phyloP scores from a whole-genome alignment of 2,888 invertebrate species.

The Diadegma fenestrale region DNA sequence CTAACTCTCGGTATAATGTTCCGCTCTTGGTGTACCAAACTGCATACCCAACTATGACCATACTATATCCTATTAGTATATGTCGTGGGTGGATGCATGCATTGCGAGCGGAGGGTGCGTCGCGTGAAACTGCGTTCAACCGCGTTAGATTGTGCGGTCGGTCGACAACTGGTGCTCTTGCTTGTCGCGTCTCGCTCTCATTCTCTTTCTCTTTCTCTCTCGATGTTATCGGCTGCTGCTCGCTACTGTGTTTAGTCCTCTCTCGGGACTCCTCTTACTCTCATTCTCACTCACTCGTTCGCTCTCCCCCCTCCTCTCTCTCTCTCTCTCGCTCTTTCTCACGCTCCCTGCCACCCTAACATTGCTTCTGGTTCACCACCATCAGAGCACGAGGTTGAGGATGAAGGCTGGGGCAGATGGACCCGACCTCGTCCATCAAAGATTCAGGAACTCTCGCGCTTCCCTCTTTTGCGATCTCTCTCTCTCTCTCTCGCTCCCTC shows the following conservation, averaged over 20 bases:
- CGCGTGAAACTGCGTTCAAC: slow-evolving; percentile 68
- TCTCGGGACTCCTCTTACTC: slow-evolving; percentile 62
- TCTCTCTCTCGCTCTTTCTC: slow-evolving; percentile 64
- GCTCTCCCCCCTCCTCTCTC: slow-evolving; percentile 40
- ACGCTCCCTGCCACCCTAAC: slow-evolving; percentile 64
- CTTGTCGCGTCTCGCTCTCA: slow-evolving; percentile 23
- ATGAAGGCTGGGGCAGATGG: slow-evolving; percentile 60
- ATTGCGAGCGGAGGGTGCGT: slow-evolving; percentile 46
- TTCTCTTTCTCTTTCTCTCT: slow-evolving; percentile 8
- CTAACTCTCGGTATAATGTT: slow-evolving; percentile 51
- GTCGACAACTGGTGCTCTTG: slow-evolving; percentile 67
- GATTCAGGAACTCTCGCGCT: slow-evolving; percentile 82
- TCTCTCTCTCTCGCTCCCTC: slow-evolving; percentile 47
- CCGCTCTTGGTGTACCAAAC: slow-evolving; percentile 39
- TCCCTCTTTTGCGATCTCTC: slow-evolving; percentile 75
- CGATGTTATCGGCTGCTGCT: slow-evolving; percentile 34
- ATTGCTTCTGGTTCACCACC: slow-evolving; percentile 66
- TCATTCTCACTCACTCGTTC: slow-evolving; percentile 66
- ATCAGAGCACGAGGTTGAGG: slow-evolving; percentile 47
- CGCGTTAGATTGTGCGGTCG: slow-evolving; percentile 70
- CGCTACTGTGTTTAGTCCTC: slow-evolving; percentile 62
- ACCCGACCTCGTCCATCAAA: slow-evolving; percentile 80
- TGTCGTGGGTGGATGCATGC: slow-evolving; percentile 52
- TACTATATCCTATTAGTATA: slow-evolving; percentile 60
- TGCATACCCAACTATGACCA: slow-evolving; percentile 19